phyloP scores from a whole-genome alignment of 2,113 vertebrate species.

The Oreamnos americanus region DNA sequence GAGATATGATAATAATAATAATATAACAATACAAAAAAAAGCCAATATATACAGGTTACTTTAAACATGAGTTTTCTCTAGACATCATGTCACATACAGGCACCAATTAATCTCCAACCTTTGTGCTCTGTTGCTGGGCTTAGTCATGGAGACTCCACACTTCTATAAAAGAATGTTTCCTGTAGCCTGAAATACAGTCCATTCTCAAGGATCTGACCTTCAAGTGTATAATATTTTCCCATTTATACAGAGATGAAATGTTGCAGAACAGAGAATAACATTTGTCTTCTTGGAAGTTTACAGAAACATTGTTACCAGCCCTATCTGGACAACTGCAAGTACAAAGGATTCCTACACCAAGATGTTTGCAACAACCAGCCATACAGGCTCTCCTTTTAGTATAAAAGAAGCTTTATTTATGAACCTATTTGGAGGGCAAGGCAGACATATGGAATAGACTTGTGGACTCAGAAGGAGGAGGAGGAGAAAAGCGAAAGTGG shows the following conservation, averaged over 20 bases:
- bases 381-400: not conserved
- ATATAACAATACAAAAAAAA: not conserved
- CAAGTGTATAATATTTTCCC: not conserved
- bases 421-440: not conserved
- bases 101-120: not conserved
- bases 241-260: not conserved
- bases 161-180: not conserved
- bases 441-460: not conserved
- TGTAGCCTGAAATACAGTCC: not conserved
- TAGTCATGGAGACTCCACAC: not conserved
- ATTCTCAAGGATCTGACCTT: not conserved
- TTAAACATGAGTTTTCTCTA: not conserved
- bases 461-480: not conserved
- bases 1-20: not conserved
- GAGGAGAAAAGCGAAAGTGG: not conserved
- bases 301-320: not conserved
- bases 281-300: not conserved
- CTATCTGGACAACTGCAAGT: not conserved
- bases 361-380: not conserved
- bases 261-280: not conserved
- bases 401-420: not conserved
- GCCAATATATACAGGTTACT: not conserved
- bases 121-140: not conserved
- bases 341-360: not conserved
- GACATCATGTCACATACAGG: not conserved